Conservation (phyloP, 23 tunicate species). For the Trididemnum miniatum region DNA sequence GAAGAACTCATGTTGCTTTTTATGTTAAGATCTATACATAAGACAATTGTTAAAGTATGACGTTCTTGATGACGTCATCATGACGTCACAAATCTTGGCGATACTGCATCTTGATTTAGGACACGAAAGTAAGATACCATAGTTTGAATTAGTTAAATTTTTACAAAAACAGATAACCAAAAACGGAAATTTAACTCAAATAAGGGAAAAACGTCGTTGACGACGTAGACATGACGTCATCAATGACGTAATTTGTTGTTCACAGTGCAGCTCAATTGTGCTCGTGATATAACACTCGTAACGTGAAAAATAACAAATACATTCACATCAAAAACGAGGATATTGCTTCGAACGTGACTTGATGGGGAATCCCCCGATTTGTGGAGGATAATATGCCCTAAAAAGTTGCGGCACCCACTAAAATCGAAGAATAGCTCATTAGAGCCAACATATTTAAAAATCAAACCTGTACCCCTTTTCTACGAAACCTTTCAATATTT, state of each 20-base stretch:
- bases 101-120: not conserved
- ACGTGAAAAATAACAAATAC: not conserved
- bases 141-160: not conserved
- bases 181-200: not conserved
- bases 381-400: not conserved
- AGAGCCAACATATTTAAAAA: not conserved
- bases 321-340: not conserved
- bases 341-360: not conserved
- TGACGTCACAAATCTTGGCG: not conserved
- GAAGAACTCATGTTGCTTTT: not conserved
- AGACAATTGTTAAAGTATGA: not conserved
- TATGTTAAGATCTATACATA: not conserved
- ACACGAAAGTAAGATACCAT: not conserved
- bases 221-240: not conserved
- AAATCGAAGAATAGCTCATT: not conserved
- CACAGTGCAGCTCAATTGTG: not conserved
- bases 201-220: not conserved
- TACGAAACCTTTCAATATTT: not conserved
- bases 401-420: not conserved
- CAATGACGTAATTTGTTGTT: not conserved
- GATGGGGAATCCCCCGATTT: not conserved
- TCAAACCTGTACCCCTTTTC: not conserved
- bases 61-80: not conserved
- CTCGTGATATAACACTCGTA: not conserved
- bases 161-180: not conserved